Percentiles rank a stretch among this genome's conserved stretches.
These are phyloP conservation scores for Cydia amplana DNA, from an alignment of 1,140 invertebrate genomes.

Conservation along the genomic window DNA sequence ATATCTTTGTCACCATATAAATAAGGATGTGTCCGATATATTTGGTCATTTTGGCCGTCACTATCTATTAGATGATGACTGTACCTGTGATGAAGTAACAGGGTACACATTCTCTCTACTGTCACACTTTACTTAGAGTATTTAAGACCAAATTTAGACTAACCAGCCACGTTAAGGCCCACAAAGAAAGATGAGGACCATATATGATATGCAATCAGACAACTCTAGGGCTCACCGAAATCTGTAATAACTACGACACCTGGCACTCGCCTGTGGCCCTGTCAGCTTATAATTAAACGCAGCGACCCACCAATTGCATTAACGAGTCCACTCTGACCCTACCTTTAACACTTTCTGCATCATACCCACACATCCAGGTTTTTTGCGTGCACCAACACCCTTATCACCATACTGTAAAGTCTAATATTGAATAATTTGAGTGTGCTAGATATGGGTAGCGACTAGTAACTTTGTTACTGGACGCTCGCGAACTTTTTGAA, in stretches of 20 bases:
- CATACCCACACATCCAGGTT: background rate
- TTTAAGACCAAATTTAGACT: too few relatives aligned
- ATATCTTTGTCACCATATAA: too few relatives aligned
- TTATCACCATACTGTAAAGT: background rate
- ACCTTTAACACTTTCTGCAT: background rate
- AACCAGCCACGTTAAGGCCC: background rate
- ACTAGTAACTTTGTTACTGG: background rate
- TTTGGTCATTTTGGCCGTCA: too few relatives aligned
- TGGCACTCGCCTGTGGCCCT: background rate
- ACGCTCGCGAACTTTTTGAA: background rate
- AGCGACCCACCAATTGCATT: background rate
- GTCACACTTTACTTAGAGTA: too few relatives aligned
- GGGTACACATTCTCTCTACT: too few relatives aligned
- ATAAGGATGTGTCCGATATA: too few relatives aligned
- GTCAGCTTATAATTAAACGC: background rate
- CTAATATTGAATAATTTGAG: background rate
- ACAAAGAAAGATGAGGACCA: too few relatives aligned
- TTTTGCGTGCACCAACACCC: background rate
- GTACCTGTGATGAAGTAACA: too few relatives aligned
- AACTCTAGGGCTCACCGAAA: background rate
- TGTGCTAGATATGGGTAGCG: background rate
- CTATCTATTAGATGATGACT: too few relatives aligned
- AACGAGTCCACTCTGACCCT: constrained; percentile 2
- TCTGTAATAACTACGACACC: background rate
- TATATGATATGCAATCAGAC: background rate